phyloP scores from a whole-genome alignment of 2,888 invertebrate genomes.

The Caenorhabditis imperialis region DNA sequence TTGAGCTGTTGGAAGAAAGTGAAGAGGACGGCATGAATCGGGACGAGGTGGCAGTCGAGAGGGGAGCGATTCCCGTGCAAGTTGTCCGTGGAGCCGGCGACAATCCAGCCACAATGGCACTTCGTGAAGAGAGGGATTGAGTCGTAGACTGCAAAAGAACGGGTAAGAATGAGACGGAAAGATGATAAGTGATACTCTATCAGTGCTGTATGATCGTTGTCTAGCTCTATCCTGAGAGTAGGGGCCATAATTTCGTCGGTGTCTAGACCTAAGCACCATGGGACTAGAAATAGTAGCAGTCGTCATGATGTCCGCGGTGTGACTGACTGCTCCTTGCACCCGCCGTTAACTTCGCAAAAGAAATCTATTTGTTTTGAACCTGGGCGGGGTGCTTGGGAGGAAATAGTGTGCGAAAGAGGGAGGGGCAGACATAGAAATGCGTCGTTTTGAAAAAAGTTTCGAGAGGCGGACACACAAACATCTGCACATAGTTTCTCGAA shows the following conservation, averaged over 20 bases:
- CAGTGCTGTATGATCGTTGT: constrained; percentile 10
- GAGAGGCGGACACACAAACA: constrained; percentile 28
- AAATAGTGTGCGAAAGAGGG: constrained; percentile 1
- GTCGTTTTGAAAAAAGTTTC: constrained; percentile 20
- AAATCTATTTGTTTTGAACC: constrained; percentile 31
- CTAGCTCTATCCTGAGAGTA: constrained; percentile 26
- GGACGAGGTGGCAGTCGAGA: background rate
- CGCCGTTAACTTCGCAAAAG: constrained; percentile 1
- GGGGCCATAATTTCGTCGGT: constrained; percentile 18
- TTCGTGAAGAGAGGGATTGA: constrained; percentile 42
- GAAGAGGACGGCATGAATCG: constrained; percentile 42
- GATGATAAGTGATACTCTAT: constrained; percentile 4
- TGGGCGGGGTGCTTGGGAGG: constrained; percentile 12
- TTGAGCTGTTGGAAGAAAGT: constrained; percentile 38
- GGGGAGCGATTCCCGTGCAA: background rate
- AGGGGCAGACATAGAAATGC: constrained; percentile 4
- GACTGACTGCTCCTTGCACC: background rate
- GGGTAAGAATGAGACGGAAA: background rate
- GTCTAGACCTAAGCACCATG: constrained; percentile 14
- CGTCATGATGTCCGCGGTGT: background rate
- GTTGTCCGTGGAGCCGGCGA: constrained; percentile 44
- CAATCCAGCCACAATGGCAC: constrained; percentile 50
- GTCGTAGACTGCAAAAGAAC: constrained; percentile 16
- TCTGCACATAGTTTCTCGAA: constrained; percentile 17
- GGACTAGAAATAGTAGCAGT: constrained; percentile 24